These are phyloP conservation scores for Platalea minor DNA, from an alignment of 2,797 vertebrate genomes.

Conservation along the genomic window DNA sequence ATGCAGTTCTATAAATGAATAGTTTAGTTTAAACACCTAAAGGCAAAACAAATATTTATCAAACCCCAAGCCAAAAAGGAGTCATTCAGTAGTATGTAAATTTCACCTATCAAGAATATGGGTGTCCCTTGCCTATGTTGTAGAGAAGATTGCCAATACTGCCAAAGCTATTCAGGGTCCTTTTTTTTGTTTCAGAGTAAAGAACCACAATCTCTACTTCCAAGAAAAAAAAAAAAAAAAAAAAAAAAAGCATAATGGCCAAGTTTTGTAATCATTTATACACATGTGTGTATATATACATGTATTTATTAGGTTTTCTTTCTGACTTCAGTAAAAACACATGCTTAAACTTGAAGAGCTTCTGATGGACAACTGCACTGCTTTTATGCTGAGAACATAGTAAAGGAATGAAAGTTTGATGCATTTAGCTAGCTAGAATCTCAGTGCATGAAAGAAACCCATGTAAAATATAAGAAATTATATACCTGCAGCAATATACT, in stretches of 20 bases:
- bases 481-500: neutral
- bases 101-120: neutral
- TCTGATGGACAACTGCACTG: neutral
- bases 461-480: neutral
- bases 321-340: neutral
- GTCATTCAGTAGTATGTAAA: neutral
- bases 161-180: neutral
- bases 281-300: fast-evolving
- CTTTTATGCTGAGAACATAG: neutral
- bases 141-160: neutral
- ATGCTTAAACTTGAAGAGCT: neutral
- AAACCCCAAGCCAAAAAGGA: neutral
- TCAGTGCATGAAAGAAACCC: neutral
- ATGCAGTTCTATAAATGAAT: neutral
- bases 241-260: neutral
- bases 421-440: neutral
- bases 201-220: neutral
- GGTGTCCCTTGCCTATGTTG: neutral
- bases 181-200: neutral
- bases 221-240: neutral
- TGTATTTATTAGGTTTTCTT: neutral
- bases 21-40: neutral
- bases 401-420: neutral
- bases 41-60: neutral
- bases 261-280: neutral